Evolutionary conservation across 2,797 vertebrate species (phyloP), one percentile per base, ranked within the genome.

Genomic region (Nyctalus aviator): DNA sequence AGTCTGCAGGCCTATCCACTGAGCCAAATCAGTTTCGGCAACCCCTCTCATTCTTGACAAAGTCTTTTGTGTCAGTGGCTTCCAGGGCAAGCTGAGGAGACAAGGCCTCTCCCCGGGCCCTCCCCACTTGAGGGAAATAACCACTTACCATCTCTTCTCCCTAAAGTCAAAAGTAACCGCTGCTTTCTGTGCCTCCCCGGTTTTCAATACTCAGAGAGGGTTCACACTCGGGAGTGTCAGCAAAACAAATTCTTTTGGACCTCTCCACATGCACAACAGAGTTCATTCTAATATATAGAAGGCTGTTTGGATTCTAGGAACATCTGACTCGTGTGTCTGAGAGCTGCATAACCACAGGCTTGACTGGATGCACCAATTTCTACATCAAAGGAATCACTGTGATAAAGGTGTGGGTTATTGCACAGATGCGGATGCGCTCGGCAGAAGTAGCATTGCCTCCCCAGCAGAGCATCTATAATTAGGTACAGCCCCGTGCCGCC

Each of bases 351-450:
- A 83, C 50, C 57, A 71, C 72, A 94, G 81, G 90, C 83, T 88
- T 2, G 6, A 92, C 35, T 95, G 50, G 62, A 91, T 82, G 69
- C 20, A 46, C 64, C 27, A 72, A 41, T 95, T 94, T 85, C 20
- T 72, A 92, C 46, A 94, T 94, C 87, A 96, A 95, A 94, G 77
- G 84, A 93, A 75, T 83, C 55, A 32, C n/a, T 68, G 21, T 68
- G 72, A 76, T 20, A 66, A 90, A 95, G 66, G 57, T 68, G 69
- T 79, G 50, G 50, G 57, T 91, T 87, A 84, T 78, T 77, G 69
- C 25, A 59, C 14, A 75, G 48, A 62, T 53, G 91, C 44, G 17
- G 62, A 71, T 78, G 23, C 92, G 46, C 23, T 15, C 46, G 9
- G 55, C 27, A 18, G 57, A 92, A 84, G 44, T 79, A 77, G n/a